Conservation (phyloP, 2,113 vertebrate genomes). For the Lasiurus cinereus region DNA sequence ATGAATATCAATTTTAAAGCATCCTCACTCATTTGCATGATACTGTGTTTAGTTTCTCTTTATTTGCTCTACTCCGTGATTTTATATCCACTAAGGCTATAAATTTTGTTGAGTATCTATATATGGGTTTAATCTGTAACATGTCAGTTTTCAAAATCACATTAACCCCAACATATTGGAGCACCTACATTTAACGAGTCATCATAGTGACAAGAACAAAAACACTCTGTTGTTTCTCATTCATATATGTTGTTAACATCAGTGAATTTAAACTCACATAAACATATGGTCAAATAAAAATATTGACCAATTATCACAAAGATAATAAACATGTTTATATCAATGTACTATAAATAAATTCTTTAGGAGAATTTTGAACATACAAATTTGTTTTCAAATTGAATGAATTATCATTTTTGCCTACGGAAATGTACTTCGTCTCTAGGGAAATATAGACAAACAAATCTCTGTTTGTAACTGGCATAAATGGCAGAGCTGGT, state of each 20-base stretch:
- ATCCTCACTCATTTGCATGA: conserved; percentile 1
- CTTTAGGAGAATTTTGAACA: not conserved
- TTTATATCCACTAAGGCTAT: conserved; percentile 44
- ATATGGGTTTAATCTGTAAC: conserved; percentile 60
- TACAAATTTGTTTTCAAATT: conserved; percentile 62
- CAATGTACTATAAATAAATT: conserved; percentile 40
- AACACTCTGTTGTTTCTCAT: conserved; percentile 21
- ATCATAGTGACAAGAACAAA: conserved; percentile 36
- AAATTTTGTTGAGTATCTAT: conserved; percentile 39
- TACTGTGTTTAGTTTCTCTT: conserved; percentile 26
- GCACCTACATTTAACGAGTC: not conserved
- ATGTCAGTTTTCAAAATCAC: conserved; percentile 58
- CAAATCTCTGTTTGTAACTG: not conserved
- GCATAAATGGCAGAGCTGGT: not conserved
- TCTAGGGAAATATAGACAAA: conserved; percentile 42
- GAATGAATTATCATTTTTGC: conserved; percentile 51
- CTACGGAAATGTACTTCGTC: not conserved
- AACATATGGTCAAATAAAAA: conserved; percentile 59
- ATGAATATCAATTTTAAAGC: not conserved
- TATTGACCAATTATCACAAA: conserved; percentile 1
- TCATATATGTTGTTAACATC: conserved; percentile 24
- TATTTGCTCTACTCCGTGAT: not conserved
- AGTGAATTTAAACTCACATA: conserved; percentile 33
- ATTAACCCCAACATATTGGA: conserved; percentile 50
- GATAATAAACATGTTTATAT: conserved; percentile 31